These are phyloP conservation scores for Myoxocephalus aenaeus DNA, from an alignment of 2,797 vertebrate genomes.

Conservation along the genomic window DNA sequence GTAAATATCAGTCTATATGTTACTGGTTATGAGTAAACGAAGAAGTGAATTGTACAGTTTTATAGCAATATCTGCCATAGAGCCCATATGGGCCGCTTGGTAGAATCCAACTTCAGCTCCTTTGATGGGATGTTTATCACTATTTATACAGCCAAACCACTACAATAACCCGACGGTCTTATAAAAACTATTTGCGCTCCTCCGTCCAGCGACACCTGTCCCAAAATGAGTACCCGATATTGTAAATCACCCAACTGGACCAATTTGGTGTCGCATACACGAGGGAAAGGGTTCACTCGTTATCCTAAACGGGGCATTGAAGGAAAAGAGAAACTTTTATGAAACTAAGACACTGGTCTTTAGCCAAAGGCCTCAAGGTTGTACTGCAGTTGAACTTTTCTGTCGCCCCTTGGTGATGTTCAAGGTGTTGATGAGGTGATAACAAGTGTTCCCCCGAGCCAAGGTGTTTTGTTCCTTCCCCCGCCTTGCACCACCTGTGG, in stretches of 20 bases:
- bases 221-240: neutral
- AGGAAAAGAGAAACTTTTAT: neutral
- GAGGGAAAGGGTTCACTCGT: neutral
- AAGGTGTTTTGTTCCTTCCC: constrained; percentile 49
- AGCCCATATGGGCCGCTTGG: too few relatives aligned
- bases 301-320: neutral
- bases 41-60: too few relatives aligned
- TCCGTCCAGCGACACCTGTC: neutral
- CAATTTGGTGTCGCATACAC: neutral
- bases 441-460: constrained; percentile 33
- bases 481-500: constrained; percentile 7
- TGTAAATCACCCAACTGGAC: neutral
- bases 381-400: constrained; percentile 18
- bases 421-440: constrained; percentile 50
- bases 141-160: neutral
- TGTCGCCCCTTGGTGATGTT: constrained; percentile 13
- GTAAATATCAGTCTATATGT: too few relatives aligned
- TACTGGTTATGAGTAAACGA: too few relatives aligned
- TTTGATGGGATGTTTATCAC: neutral
- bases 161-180: neutral
- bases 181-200: neutral
- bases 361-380: constrained; percentile 33
- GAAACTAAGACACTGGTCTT: neutral
- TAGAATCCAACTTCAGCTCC: neutral
- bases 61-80: too few relatives aligned